phyloP scores from a whole-genome alignment of 1,140 invertebrate species.

The Diorhabda sublineata region DNA sequence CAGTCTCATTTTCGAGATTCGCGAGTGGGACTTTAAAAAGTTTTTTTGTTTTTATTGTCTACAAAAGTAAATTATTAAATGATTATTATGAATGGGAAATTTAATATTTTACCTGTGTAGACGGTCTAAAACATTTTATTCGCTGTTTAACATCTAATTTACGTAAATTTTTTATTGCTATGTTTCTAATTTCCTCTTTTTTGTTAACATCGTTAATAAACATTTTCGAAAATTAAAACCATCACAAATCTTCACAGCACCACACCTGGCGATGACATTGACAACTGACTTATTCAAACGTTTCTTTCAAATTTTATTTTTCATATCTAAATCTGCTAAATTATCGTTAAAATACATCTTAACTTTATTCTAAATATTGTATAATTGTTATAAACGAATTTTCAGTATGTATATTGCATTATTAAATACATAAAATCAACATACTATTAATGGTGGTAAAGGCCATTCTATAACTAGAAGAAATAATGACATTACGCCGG shows the following conservation, averaged over 20 bases:
- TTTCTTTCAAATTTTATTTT: no score
- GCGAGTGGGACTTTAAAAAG: slow-evolving; percentile 60
- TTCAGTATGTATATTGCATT: no score
- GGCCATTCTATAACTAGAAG: no score
- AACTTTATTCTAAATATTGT: no score
- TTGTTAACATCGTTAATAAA: slow-evolving; percentile 62
- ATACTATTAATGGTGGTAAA: no score
- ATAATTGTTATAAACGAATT: no score
- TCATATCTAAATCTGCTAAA: no score
- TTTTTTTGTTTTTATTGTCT: slow-evolving; percentile 47
- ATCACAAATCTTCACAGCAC: neutral
- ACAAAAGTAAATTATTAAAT: slow-evolving; percentile 20
- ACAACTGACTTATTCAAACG: no score
- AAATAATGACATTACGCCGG: no score
- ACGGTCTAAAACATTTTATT: slow-evolving; percentile 56
- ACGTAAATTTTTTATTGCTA: slow-evolving; percentile 57
- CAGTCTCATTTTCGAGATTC: slow-evolving; percentile 58
- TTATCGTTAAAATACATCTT: no score
- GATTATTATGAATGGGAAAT: slow-evolving; percentile 18
- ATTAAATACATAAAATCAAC: no score
- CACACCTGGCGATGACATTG: no score
- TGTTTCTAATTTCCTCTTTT: slow-evolving; percentile 59
- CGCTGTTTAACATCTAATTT: slow-evolving; percentile 61
- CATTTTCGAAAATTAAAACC: slow-evolving; percentile 49
- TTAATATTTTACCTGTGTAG: slow-evolving; percentile 49